These are phyloP conservation scores for Trichechus manatus DNA, from an alignment of 2,113 vertebrate species.

Conservation along the genomic window DNA sequence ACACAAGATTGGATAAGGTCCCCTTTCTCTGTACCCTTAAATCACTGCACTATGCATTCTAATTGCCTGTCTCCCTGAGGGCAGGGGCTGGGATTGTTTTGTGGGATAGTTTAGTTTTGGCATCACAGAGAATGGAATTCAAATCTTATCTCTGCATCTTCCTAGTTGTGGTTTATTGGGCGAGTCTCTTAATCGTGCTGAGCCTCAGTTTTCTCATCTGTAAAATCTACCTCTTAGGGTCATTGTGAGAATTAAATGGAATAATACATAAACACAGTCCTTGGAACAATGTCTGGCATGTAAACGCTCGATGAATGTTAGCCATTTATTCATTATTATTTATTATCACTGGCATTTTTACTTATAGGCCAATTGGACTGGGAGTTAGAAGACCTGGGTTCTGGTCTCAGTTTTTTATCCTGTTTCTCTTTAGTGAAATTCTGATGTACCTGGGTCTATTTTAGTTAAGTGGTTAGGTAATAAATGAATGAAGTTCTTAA, in stretches of 20 bases:
- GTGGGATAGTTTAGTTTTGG: not conserved
- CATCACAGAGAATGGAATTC: not conserved
- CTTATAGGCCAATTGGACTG: not conserved
- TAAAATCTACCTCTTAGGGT: not conserved
- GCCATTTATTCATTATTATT: too few species aligned
- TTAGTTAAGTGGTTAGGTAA: not conserved
- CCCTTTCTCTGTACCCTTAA: not conserved
- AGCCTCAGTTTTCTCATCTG: not conserved
- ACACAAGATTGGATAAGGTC: not conserved
- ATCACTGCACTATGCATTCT: not conserved
- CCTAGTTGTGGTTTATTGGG: not conserved
- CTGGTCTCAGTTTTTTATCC: not conserved
- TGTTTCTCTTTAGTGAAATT: not conserved
- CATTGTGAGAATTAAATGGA: not conserved
- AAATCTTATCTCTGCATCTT: not conserved
- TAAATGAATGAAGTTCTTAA: not conserved
- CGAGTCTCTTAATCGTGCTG: not conserved
- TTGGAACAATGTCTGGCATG: not conserved
- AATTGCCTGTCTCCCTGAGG: not conserved
- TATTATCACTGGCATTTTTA: not conserved
- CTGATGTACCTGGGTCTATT: not conserved
- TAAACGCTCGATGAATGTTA: accelerated
- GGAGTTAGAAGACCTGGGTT: not conserved
- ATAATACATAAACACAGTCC: not conserved
- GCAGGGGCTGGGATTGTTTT: not conserved